Evolutionary conservation across 2,797 vertebrate species (phyloP).

Genomic region (Oreortyx pictus): DNA sequence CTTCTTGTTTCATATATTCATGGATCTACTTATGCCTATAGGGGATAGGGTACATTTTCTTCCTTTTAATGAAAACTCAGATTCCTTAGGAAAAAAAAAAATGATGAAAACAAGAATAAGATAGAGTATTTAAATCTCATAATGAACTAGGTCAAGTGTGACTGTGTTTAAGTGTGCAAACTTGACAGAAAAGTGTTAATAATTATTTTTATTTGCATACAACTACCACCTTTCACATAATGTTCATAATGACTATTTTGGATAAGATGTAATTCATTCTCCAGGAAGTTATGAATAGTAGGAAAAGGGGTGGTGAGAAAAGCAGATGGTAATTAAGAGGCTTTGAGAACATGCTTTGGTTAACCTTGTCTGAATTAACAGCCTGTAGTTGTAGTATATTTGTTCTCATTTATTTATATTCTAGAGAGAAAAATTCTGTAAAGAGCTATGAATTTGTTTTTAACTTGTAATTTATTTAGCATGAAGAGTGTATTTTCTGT

Average conservation of each 20-base stretch:
- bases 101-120: neutral
- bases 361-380: neutral
- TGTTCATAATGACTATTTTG: neutral
- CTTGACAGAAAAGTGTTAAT: neutral
- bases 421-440: neutral
- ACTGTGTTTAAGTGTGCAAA: neutral
- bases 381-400: neutral
- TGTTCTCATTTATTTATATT: neutral
- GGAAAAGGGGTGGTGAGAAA: neutral
- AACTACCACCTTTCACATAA: neutral
- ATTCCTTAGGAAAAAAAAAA: neutral
- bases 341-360: neutral
- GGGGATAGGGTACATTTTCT: neutral
- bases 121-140: accelerated
- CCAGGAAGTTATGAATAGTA: neutral
- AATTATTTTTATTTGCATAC: neutral
- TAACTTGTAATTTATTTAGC: neutral
- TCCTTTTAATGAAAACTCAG: neutral
- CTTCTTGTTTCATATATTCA: neutral
- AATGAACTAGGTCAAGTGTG: neutral
- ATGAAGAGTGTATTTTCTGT: neutral
- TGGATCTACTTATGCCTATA: neutral
- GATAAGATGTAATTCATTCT: neutral
- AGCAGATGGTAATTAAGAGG: neutral
- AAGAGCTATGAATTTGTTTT: neutral